Evolutionary conservation across 1,140 invertebrate genomes (phyloP), one percentile per base, ranked within the genome.

Genomic region (Cyclina sinensis): DNA sequence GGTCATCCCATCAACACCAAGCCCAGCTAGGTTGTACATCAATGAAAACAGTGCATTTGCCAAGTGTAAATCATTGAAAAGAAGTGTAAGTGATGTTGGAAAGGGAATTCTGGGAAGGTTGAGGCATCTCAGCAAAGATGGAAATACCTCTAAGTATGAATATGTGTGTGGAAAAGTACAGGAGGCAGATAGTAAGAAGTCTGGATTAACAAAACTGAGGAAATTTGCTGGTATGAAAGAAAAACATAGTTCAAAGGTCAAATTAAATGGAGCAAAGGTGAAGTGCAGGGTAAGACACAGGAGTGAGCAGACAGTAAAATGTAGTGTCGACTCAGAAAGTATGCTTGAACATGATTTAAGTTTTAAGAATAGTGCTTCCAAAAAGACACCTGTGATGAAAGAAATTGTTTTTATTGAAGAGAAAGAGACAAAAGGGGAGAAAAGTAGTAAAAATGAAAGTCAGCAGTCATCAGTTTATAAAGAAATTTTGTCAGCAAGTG

Each of bases 21-120:
- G 84, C 65, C 84, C 84, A 11, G 51, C 70, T 27, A 76, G 54
- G 21, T 21, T 88, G 14, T 81, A 62, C 54, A 78, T 80, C 21
- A 88, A 88, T 88, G 86, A 88, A 62, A 88, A 81, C 27, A 88
- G 86, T 82, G 86, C 86, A 24, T 88, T 88, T 88, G 86, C 79
- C 11, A 88, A 76, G 27, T 82, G 65, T 37, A 88, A 88, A 68
- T 83, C 86, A 54, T n/a, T 83, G 35, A 74, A 88, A 32, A 46
- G 86, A 48, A 88, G 78, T 88, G 86, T 83, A 11, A 88, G 86
- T 46, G 78, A 88, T 62, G 80, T 43, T 0, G 46, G 79, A 9
- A 88, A 88, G 62, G 86, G 80, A 57, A 54, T 88, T 57, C 48
- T 76, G 18, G 79, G 65, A 27, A 54, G 46, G 27, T 76, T 88